Evolutionary conservation across 1,140 invertebrate species (phyloP), one percentile per base, ranked within the genome.

Genomic region (Zaprionus camerounensis): DNA sequence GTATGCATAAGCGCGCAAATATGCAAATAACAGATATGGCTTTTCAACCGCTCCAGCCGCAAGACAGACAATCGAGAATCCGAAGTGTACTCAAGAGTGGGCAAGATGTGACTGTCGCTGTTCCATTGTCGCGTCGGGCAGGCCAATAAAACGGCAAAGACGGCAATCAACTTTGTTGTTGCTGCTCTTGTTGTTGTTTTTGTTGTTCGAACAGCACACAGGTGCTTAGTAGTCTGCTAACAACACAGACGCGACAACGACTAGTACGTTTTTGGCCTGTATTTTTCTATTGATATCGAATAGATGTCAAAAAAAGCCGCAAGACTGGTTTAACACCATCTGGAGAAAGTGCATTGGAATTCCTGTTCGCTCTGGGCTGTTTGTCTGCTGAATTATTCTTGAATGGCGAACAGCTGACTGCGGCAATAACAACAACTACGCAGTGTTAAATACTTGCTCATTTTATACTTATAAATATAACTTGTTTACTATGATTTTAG

Each of bases 321-420:
- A 82, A 77, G 82, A 86, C 82, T 68, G 83, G 83, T 86, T 87
- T 87, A 90, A 51, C 73, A 71, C 68, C 57, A 76, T 67, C 11
- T 62, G 75, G 84, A 79, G 84, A 87, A 87, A 87, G 84, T 87
- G 85, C 85, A 84, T 88, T 70, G 84, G 84, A 84, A 84, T 87
- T 51, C 49, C 53, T 31, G 38, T 51, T 57, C 41, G 17, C 12
- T 56, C 15, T 41, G 20, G 66, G 66, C 31, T 17, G 44, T n/a
- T 17, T 17, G n/a, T 17, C 41, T 46, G 41, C 41, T 38, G 24
- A 31, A n/a, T 28, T 7, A 28, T 56, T 56, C 22, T 56, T 28
- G 6, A 6, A n/a, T 15, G 24, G 34, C 36, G 41, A 24, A 28
- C 53, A 61, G 65, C 17, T 36, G 46, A 24, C 46, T 51, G 20